Evolutionary conservation across 2,888 invertebrate species (phyloP), one percentile per base, ranked within the genome.

Genomic region (Aphelenchoides bicaudatus): DNA sequence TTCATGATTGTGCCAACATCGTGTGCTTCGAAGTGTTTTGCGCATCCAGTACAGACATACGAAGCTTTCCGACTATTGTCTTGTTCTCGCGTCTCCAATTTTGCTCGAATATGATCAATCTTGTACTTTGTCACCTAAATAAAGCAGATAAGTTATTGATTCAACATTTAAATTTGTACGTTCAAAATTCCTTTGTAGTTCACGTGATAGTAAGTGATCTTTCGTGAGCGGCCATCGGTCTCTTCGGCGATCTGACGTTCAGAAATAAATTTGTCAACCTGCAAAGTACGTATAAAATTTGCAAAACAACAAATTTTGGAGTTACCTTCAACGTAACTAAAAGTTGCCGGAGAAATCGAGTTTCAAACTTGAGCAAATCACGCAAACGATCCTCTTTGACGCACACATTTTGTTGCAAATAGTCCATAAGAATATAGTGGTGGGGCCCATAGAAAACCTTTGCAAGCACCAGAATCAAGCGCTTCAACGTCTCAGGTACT

Each of bases 71-170:
- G 71, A 8, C 70, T 67, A 56, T 72, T 67, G 48, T 68, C 68
- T 53, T 78, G 71, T 56, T 78, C 78, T 8, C 69, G 58, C 5
- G 67, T 60, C 56, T 78, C 77, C 52, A 78, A 59, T 58, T 73
- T 75, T 50, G 69, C 68, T 31, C 78, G 63, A 70, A 78, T 78
- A 55, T 79, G 78, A 62, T 78, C 78, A 29, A 79, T 63, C 63
- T 78, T 78, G 62, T 77, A 78, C 58, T 72, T 77, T 34, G 76
- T 63, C 16, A n/a, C n/a, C n/a, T n/a, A n/a, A n/a, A n/a, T n/a
- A n/a, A n/a, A n/a, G n/a, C n/a, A n/a, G n/a, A n/a, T n/a, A n/a
- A n/a, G n/a, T n/a, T n/a, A n/a, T n/a, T n/a, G n/a, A n/a, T n/a
- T n/a, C n/a, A n/a, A n/a, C n/a, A n/a, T n/a, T n/a, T n/a, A n/a